Percentiles rank a stretch among this genome's conserved stretches.
phyloP scores from a whole-genome alignment of 1,140 invertebrate species.

The Gerris buenoi region DNA sequence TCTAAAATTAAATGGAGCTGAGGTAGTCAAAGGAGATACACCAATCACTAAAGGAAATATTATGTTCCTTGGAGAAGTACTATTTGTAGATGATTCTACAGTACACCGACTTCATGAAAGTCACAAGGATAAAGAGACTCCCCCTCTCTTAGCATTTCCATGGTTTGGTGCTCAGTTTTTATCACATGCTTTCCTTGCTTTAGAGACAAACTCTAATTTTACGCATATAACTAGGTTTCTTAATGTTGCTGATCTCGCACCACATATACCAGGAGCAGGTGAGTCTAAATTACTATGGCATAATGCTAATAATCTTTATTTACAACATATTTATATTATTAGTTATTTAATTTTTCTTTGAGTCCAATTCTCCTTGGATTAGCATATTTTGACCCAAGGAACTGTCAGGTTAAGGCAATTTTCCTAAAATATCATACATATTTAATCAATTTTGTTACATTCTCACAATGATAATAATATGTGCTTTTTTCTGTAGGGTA shows the following conservation, averaged over 20 bases:
- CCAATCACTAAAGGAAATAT: constrained; percentile 40
- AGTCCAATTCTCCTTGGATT: too few species aligned
- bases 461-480: too few species aligned
- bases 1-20: constrained; percentile 36
- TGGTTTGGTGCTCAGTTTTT: constrained; percentile 46
- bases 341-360: too few species aligned
- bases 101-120: constrained; percentile 41
- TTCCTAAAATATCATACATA: too few species aligned
- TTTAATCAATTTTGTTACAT: too few species aligned
- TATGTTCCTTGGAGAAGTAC: constrained; percentile 41
- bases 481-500: constrained; percentile 38
- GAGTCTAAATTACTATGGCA: too few species aligned
- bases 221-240: constrained; percentile 40
- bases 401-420: too few species aligned
- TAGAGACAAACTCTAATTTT: constrained; percentile 37
- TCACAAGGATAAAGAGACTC: constrained; percentile 44
- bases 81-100: constrained; percentile 41
- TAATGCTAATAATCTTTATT: too few species aligned
- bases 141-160: constrained; percentile 42
- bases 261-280: constrained; percentile 37
- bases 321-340: too few species aligned
- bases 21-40: constrained; percentile 40
- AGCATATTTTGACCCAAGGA: too few species aligned
- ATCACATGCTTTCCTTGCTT: constrained; percentile 40
- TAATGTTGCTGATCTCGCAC: constrained; percentile 40